Evolutionary conservation across 1,140 invertebrate species (phyloP).

Genomic region (Tribolium castaneum): DNA sequence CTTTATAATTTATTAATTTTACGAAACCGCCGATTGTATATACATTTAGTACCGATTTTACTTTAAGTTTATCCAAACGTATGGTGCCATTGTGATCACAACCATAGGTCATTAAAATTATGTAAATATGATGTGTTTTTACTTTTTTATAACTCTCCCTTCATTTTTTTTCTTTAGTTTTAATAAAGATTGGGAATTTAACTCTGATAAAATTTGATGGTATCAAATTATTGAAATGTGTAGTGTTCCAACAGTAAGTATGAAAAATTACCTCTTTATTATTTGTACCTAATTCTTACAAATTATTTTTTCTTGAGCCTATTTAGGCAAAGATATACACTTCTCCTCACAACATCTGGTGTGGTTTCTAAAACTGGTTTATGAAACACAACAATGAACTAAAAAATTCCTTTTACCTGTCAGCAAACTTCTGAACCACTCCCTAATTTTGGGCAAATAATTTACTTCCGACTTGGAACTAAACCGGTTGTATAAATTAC

Average conservation of each 20-base stretch:
- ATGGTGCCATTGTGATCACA: not conserved
- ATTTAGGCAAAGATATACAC: constrained; percentile 10
- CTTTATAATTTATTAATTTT: not conserved
- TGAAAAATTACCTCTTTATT: not conserved
- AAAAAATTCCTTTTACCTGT: constrained; percentile 42
- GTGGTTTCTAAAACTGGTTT: constrained; percentile 4
- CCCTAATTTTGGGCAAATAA: constrained; percentile 42
- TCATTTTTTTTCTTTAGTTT: not conserved
- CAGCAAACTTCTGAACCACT: constrained; percentile 45
- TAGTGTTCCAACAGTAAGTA: not conserved
- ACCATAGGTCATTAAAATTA: not conserved
- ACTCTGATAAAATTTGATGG: too few relatives aligned
- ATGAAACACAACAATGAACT: not conserved
- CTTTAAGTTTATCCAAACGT: not conserved
- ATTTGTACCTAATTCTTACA: not conserved
- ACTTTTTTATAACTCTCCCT: too few relatives aligned
- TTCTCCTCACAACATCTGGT: constrained; percentile 12
- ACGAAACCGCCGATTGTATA: not conserved
- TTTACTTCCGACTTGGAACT: constrained; percentile 36
- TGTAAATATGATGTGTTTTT: too few relatives aligned
- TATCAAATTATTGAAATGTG: too few relatives aligned
- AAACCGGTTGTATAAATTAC: constrained; percentile 48
- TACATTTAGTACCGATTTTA: not conserved
- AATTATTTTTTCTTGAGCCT: constrained; percentile 17
- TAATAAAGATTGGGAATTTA: too few relatives aligned